Conservation (phyloP, 2,113 vertebrate genomes). For the Hippocampus guttulatus region DNA sequence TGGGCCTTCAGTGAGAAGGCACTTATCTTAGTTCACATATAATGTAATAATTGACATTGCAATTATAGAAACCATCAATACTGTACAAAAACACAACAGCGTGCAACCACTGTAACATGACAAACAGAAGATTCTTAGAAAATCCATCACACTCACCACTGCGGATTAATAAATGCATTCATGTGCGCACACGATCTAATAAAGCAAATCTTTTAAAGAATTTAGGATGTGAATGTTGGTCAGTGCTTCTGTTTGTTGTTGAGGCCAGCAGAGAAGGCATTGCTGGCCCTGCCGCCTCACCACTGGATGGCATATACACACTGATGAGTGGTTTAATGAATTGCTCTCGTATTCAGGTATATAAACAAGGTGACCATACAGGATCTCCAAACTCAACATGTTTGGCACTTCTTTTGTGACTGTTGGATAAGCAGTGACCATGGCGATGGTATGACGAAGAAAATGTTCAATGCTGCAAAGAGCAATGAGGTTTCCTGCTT, state of each 20-base stretch:
- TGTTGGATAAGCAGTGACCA: constrained; percentile 68
- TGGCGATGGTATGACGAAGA: constrained; percentile 66
- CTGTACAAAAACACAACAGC: too few species aligned
- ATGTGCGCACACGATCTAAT: too few species aligned
- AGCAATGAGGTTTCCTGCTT: constrained; percentile 74
- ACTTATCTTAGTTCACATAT: too few species aligned
- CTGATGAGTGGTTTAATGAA: neutral
- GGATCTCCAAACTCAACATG: constrained; percentile 65
- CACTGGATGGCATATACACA: neutral
- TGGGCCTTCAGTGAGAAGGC: too few species aligned
- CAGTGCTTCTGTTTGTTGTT: neutral
- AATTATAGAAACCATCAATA: too few species aligned
- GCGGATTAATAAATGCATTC: too few species aligned
- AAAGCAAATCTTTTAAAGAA: too few species aligned
- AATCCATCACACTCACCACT: too few species aligned
- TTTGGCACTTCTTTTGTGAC: constrained; percentile 72
- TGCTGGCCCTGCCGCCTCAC: too few species aligned
- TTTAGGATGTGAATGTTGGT: neutral
- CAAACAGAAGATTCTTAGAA: too few species aligned
- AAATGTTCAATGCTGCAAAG: constrained; percentile 71
- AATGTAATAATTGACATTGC: too few species aligned
- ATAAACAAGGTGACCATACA: constrained; percentile 67
- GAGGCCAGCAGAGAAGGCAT: neutral
- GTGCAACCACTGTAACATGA: too few species aligned
- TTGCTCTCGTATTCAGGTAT: constrained; percentile 58